These are phyloP conservation scores for Ceratina japonica DNA, from an alignment of 1,140 invertebrate species.

Conservation along the genomic window DNA sequence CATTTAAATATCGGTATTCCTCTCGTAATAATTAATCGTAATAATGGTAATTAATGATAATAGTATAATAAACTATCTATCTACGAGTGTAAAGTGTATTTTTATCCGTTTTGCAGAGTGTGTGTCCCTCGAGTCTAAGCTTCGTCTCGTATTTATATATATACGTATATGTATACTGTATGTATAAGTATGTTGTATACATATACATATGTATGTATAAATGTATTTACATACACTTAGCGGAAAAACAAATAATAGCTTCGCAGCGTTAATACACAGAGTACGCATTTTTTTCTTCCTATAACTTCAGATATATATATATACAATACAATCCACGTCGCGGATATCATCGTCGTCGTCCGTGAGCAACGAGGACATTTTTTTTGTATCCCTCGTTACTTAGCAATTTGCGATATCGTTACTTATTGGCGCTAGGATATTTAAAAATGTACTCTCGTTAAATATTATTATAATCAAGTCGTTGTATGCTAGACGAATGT, in stretches of 20 bases:
- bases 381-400: conserved; percentile 42
- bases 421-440: conserved; percentile 68
- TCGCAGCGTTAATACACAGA: conserved; percentile 74
- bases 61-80: conserved; percentile 74
- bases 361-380: conserved; percentile 54
- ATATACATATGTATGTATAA: conserved; percentile 56
- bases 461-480: conserved; percentile 73
- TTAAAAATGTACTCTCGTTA: conserved; percentile 69
- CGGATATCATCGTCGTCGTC: conserved; percentile 23
- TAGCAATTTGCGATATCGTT: conserved; percentile 63
- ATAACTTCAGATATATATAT: conserved; percentile 63
- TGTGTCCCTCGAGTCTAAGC: conserved; percentile 58
- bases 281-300: conserved; percentile 54
- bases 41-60: conserved; percentile 60
- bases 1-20: conserved; percentile 78
- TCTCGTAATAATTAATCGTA: conserved; percentile 71
- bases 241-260: conserved; percentile 62
- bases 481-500: conserved; percentile 77
- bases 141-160: conserved; percentile 71
- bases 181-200: no score
- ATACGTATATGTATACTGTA: conserved; percentile 61
- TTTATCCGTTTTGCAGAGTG: conserved; percentile 63
- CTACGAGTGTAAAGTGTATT: conserved; percentile 69
- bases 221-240: conserved; percentile 67
- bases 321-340: conserved; percentile 56